Evolutionary conservation across 2,888 invertebrate species (phyloP).

Genomic region (Drosophila lutescens): DNA sequence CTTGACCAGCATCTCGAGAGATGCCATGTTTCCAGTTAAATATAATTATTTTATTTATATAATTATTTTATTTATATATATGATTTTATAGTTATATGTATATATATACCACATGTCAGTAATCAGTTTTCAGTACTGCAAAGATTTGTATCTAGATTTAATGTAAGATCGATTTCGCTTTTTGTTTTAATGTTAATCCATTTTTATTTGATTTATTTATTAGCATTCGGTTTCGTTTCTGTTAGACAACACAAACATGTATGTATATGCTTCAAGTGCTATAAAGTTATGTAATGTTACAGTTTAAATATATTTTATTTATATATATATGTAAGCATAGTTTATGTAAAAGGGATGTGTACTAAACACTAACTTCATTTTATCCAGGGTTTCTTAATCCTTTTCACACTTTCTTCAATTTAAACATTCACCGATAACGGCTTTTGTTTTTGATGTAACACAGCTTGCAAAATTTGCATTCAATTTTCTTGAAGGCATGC

Average conservation of each 20-base stretch:
- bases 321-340: conserved; percentile 48
- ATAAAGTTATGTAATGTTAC: conserved; percentile 50
- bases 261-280: conserved; percentile 50
- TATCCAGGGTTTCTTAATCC: conserved; percentile 2
- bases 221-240: conserved; percentile 25
- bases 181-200: conserved; percentile 11
- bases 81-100: conserved; percentile 27
- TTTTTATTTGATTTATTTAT: conserved; percentile 30
- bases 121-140: conserved; percentile 47
- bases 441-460: conserved; percentile 48
- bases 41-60: conserved; percentile 46
- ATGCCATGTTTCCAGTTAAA: conserved; percentile 32
- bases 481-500: conserved; percentile 37
- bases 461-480: conserved; percentile 60
- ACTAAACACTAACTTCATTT: conserved; percentile 57
- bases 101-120: conserved; percentile 44
- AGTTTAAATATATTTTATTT: conserved; percentile 50
- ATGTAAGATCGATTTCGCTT: conserved; percentile 30
- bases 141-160: conserved; percentile 41
- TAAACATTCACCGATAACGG: conserved; percentile 11
- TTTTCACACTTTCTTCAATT: conserved; percentile 12
- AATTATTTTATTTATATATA: conserved; percentile 44
- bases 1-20: conserved; percentile 51
- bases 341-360: conserved; percentile 31
- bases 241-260: conserved; percentile 20